Percentiles rank a stretch among this genome's conserved stretches.
Conservation (phyloP, 2,113 vertebrate species). For the Desmodus rotundus region DNA sequence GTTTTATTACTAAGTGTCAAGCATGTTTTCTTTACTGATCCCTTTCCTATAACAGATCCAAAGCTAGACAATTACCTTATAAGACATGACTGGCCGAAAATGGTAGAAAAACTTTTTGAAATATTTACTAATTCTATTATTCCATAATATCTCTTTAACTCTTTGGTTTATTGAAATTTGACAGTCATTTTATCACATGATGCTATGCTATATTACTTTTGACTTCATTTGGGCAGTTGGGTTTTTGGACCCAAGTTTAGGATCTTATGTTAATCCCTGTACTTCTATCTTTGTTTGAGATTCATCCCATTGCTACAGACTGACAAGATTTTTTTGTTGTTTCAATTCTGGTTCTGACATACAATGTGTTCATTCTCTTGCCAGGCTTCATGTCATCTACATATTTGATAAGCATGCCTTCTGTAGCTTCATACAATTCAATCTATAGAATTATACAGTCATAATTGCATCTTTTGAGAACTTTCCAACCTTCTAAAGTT, state of each 20-base stretch:
- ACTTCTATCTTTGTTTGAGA: slow-evolving; percentile 76
- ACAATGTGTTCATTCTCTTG: slow-evolving; percentile 77
- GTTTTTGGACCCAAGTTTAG: slow-evolving; percentile 71
- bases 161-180: slow-evolving; percentile 66
- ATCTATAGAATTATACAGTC: slow-evolving; percentile 79
- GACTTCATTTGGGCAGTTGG: slow-evolving; percentile 71
- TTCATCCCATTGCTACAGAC: slow-evolving; percentile 78
- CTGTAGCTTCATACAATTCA: slow-evolving; percentile 77
- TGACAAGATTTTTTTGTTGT: slow-evolving; percentile 76
- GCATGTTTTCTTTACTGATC: not conserved
- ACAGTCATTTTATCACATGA: slow-evolving; percentile 52
- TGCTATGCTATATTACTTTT: slow-evolving; percentile 32
- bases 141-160: slow-evolving; percentile 43
- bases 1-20: not conserved
- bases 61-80: not conserved
- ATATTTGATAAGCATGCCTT: slow-evolving; percentile 78
- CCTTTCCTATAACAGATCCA: not conserved
- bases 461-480: slow-evolving; percentile 78
- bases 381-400: slow-evolving; percentile 76
- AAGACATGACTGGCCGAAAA: not conserved
- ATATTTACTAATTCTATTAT: slow-evolving; percentile 48
- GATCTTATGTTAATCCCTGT: slow-evolving; percentile 74
- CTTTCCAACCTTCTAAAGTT: slow-evolving; percentile 78
- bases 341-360: slow-evolving; percentile 78
- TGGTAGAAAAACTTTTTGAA: not conserved